phyloP scores from a whole-genome alignment of 2,888 invertebrate species.

The Nasonia oneida region DNA sequence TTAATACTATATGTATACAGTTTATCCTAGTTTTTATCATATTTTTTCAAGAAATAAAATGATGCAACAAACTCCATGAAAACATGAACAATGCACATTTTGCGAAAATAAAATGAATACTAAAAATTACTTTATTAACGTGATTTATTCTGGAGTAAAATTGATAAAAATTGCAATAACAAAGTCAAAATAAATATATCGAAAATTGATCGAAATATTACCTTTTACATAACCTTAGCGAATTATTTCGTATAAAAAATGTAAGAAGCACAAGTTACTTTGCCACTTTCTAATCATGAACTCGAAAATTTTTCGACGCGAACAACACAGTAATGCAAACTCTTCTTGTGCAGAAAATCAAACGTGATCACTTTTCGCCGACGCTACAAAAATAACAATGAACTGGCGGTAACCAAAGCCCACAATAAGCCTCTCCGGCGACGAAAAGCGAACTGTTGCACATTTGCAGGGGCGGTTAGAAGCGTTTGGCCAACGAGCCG shows the following conservation, averaged over 20 bases:
- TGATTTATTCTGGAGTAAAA: neutral
- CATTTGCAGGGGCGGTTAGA: neutral
- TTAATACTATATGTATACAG: too few species aligned
- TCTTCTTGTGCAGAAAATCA: neutral
- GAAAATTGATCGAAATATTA: neutral
- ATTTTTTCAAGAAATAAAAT: neutral
- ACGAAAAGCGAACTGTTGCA: neutral
- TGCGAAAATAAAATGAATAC: neutral
- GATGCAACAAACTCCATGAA: neutral
- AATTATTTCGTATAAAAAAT: neutral
- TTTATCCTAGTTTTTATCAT: too few species aligned
- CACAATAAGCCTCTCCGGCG: neutral
- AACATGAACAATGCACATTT: neutral
- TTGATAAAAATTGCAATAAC: neutral
- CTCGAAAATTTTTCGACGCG: neutral
- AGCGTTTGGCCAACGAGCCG: neutral
- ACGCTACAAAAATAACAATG: neutral
- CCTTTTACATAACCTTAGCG: neutral
- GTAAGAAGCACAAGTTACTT: neutral
- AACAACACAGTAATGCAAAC: neutral
- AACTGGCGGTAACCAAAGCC: neutral
- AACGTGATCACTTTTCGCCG: neutral
- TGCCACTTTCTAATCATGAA: neutral
- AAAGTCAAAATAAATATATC: neutral
- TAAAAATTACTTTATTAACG: neutral